Evolutionary conservation across 2,888 invertebrate species (phyloP), one percentile per base, ranked within the genome.

Genomic region (Drosophila merina): DNA sequence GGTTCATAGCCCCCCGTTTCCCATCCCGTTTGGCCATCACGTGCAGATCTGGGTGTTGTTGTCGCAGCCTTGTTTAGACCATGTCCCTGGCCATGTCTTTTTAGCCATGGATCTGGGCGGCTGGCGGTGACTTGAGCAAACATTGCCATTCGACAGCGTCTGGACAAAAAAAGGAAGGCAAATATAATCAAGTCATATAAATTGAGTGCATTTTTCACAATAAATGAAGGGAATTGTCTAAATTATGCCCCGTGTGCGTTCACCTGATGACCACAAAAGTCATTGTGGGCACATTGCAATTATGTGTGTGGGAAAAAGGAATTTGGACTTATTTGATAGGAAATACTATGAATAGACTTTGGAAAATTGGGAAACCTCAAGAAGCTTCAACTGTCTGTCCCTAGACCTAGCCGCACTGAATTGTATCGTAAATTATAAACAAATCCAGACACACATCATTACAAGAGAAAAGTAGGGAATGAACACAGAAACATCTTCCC

Each of bases 151-250:
- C 55, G 55, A 47, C 45, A 54, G 60, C 48, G 47, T 48, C 44
- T 33, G 38, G 38, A n/a, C 36, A 42, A 58, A 5, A 54, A 58
- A 71, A 55, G 48, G 69, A 56, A 81, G 69, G 69, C 79, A 77
- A 81, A 76, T 87, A 86, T 84, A 84, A 84, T 84, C 83, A 84
- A 84, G 83, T 84, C 85, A 82, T 87, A 84, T 87, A 87, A 84
- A 84, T 84, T 82, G 85, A 82, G 74, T 85, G 72, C 77, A 84
- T 84, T 87, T 87, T 82, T 84, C 83, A 84, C 74, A 81, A 87
- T 85, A 87, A 85, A 78, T 75, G 75, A 83, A 83, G 78, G 75
- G 86, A 86, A 82, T 82, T 83, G 81, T 86, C 81, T 86, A 82
- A 82, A 82, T 86, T 82, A 82, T 83, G 79, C 79, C 36, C 36